These are phyloP conservation scores for Limosa lapponica DNA, from an alignment of 2,797 vertebrate species.

Conservation along the genomic window DNA sequence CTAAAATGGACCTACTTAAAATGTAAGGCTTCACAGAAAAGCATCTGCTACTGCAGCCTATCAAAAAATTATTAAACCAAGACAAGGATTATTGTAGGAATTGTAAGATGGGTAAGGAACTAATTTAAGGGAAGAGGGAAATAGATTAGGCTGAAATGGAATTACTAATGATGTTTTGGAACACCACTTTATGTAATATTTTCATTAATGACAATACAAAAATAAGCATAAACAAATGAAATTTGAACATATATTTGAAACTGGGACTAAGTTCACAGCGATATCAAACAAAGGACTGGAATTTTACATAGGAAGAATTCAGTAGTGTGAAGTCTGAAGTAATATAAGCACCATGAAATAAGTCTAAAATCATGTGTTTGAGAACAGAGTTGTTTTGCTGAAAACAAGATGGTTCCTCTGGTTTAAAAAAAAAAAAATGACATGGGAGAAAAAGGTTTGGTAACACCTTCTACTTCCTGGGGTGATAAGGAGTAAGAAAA, in stretches of 20 bases:
- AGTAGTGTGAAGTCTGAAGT: neutral
- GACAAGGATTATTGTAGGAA: neutral
- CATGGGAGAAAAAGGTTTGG: neutral
- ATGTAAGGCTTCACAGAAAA: neutral
- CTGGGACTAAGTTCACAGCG: neutral
- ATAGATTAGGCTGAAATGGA: neutral
- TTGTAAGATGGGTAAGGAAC: neutral
- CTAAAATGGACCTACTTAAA: neutral
- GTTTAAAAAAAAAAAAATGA: neutral
- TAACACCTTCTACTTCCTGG: neutral
- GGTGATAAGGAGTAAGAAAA: neutral
- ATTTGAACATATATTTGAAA: conserved; percentile 9
- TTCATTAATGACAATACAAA: neutral
- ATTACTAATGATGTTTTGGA: conserved; percentile 3
- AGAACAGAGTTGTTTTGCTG: neutral
- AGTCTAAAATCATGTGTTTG: neutral
- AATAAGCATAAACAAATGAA: neutral
- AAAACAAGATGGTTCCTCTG: neutral
- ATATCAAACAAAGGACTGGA: neutral
- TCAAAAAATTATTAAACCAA: neutral
- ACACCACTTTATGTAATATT: conserved; percentile 4
- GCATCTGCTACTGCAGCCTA: neutral
- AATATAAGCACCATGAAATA: neutral
- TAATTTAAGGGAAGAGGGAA: neutral
- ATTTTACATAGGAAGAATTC: neutral